A percentile compares a stretch with the other conserved stretches of the same genome.
These are phyloP conservation scores for Dendrocincla fuliginosa DNA, from an alignment of 2,797 vertebrate genomes.

Conservation along the genomic window DNA sequence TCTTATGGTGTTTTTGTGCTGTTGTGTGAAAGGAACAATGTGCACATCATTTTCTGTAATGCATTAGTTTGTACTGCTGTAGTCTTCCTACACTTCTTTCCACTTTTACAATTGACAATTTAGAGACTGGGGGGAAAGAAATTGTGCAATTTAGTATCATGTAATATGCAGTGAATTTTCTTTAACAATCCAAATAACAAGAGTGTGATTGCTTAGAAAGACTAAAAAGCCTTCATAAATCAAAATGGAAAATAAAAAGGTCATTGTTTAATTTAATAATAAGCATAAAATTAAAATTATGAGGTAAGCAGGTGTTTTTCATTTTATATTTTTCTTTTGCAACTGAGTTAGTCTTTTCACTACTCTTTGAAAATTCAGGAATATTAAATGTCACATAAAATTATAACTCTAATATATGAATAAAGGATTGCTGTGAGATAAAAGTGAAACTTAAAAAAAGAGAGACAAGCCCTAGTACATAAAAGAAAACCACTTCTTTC, in stretches of 20 bases:
- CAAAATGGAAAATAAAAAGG: fast-evolving
- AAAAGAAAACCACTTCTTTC: background rate
- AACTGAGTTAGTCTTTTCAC: background rate
- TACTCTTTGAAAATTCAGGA: background rate
- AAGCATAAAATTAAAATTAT: background rate
- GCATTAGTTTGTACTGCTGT: background rate
- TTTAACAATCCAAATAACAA: background rate
- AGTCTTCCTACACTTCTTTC: background rate
- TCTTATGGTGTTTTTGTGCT: background rate
- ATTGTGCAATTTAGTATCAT: background rate
- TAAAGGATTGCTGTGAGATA: background rate
- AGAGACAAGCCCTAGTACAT: background rate
- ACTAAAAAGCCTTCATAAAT: background rate
- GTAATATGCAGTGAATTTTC: background rate
- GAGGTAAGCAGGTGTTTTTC: background rate
- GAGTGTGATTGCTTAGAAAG: background rate
- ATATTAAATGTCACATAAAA: background rate
- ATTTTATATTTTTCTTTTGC: background rate
- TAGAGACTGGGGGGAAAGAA: background rate
- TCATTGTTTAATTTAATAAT: background rate
- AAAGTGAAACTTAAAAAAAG: background rate
- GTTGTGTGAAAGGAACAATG: background rate
- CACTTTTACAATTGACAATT: background rate
- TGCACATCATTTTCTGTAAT: background rate
- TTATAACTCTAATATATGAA: background rate